Conservation (phyloP, 2,797 vertebrate species). For the Antrozous pallidus region DNA sequence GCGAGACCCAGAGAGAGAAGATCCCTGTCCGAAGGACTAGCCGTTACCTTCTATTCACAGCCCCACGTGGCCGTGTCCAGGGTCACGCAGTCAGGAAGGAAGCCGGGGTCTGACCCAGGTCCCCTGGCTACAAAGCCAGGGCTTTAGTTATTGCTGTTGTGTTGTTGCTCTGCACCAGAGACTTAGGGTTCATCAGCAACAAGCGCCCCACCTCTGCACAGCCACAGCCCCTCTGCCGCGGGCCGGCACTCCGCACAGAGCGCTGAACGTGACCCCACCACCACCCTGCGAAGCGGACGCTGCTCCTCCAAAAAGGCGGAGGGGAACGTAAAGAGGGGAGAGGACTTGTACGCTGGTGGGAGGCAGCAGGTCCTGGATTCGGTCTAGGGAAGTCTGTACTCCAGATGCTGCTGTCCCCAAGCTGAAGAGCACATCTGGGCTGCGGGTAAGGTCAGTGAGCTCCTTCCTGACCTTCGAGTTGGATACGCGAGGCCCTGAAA, state of each 20-base stretch:
- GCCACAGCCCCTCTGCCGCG: neutral
- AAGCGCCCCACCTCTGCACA: neutral
- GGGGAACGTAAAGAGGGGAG: neutral
- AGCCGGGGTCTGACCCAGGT: neutral
- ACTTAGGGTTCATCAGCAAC: neutral
- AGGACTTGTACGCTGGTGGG: neutral
- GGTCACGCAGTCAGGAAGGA: neutral
- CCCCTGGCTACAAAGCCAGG: neutral
- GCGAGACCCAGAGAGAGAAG: neutral
- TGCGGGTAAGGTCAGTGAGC: neutral
- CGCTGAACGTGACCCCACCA: neutral
- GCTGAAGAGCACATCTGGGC: neutral
- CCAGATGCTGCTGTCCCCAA: neutral
- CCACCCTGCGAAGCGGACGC: neutral
- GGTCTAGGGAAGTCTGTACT: neutral
- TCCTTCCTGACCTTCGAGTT: neutral
- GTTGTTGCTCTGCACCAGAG: neutral
- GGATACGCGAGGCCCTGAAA: neutral
- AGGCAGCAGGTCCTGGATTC: neutral
- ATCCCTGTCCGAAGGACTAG: neutral
- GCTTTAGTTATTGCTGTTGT: neutral
- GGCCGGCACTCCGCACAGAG: too few species aligned
- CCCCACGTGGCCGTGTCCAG: neutral
- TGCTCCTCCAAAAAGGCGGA: neutral
- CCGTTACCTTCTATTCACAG: neutral